These are phyloP conservation scores for Hirtodrosophila trivittata DNA, from an alignment of 2,888 invertebrate genomes.

Conservation along the genomic window DNA sequence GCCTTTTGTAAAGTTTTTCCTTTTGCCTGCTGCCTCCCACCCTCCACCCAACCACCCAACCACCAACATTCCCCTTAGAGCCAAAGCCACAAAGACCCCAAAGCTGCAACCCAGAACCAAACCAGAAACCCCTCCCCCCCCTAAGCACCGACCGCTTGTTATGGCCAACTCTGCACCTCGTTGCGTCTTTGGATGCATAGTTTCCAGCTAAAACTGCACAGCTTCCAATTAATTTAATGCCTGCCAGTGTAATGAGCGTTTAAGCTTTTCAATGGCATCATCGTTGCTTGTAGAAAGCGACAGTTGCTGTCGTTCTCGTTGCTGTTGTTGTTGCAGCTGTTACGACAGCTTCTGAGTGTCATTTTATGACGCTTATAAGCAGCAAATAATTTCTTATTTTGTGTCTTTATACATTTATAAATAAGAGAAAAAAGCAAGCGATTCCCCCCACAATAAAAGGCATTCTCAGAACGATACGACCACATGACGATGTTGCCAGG, in stretches of 20 bases:
- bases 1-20: slow-evolving; percentile 77
- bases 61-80: slow-evolving; percentile 1
- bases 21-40: slow-evolving; percentile 45
- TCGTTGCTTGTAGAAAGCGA: slow-evolving; percentile 50
- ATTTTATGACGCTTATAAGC: slow-evolving; percentile 57
- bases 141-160: slow-evolving; percentile 30
- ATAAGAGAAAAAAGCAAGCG: slow-evolving; percentile 52
- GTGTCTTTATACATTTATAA: slow-evolving; percentile 52
- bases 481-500: no score
- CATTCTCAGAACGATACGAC: no score
- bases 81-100: no score
- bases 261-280: slow-evolving; percentile 68
- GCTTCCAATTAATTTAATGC: slow-evolving; percentile 80
- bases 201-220: slow-evolving; percentile 63
- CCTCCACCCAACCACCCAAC: neutral
- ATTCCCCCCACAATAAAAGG: no score
- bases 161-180: slow-evolving; percentile 38
- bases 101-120: neutral
- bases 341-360: slow-evolving; percentile 36
- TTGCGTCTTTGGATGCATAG: slow-evolving; percentile 47
- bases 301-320: slow-evolving; percentile 20
- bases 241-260: slow-evolving; percentile 79
- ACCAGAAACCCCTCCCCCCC: no score
- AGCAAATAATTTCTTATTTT: slow-evolving; percentile 38
- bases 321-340: neutral